Percentiles rank a stretch among this genome's conserved stretches.
Evolutionary conservation across 2,797 vertebrate species (phyloP).

Genomic region (Tenualosa ilisha): DNA sequence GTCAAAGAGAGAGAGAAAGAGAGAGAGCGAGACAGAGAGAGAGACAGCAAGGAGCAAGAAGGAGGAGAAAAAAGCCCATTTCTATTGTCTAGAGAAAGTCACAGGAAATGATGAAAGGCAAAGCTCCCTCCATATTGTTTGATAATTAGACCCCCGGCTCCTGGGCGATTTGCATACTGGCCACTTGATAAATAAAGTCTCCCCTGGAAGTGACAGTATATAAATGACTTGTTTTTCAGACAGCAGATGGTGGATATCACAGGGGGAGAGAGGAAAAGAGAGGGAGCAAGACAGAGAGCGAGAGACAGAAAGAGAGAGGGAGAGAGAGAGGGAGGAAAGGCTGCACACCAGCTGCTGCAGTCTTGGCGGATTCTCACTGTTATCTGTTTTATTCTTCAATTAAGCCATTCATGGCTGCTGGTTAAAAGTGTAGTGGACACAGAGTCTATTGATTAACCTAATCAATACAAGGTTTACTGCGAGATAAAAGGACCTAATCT

Average conservation of each 20-base stretch:
- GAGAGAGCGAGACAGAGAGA: slow-evolving; percentile 37
- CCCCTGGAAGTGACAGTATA: slow-evolving; percentile 80
- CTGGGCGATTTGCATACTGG: slow-evolving; percentile 83
- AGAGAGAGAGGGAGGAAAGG: slow-evolving; percentile 69
- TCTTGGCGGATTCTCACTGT: slow-evolving; percentile 53
- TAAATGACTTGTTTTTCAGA: slow-evolving; percentile 91
- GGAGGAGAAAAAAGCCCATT: slow-evolving; percentile 50
- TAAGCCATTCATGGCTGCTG: slow-evolving; percentile 68
- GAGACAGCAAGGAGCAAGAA: neutral
- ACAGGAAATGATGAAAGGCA: slow-evolving; percentile 64
- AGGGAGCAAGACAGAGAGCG: slow-evolving; percentile 66
- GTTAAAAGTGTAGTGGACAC: slow-evolving; percentile 53
- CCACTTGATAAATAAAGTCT: slow-evolving; percentile 83
- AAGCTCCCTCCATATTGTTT: slow-evolving; percentile 70
- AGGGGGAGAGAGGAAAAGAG: slow-evolving; percentile 77
- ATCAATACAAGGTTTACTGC: slow-evolving; percentile 21
- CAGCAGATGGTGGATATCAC: slow-evolving; percentile 91
- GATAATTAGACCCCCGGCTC: slow-evolving; percentile 75
- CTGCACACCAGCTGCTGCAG: slow-evolving; percentile 88
- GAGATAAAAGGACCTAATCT: slow-evolving; percentile 31
- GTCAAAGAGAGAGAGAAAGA: slow-evolving; percentile 48
- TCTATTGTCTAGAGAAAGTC: slow-evolving; percentile 53
- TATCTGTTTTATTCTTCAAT: slow-evolving; percentile 61
- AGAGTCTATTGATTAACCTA: slow-evolving; percentile 67
- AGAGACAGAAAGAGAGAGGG: slow-evolving; percentile 70